phyloP scores from a whole-genome alignment of 2,113 vertebrate species.

The Isichthys henryi region DNA sequence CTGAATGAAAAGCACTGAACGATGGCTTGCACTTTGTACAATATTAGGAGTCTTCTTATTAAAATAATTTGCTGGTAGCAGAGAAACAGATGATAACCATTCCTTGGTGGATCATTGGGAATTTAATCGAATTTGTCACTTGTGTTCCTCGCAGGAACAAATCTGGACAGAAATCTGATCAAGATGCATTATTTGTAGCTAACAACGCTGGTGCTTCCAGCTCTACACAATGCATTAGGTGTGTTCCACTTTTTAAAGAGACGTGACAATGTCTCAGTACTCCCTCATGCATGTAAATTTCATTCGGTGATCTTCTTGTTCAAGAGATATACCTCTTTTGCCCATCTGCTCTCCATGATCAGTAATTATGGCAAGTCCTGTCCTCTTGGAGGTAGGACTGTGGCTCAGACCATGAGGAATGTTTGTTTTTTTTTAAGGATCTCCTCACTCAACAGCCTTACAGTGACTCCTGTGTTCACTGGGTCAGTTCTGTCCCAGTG shows the following conservation, averaged over 20 bases:
- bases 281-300: neutral
- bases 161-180: neutral
- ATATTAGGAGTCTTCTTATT: neutral
- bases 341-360: neutral
- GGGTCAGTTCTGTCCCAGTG: neutral
- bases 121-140: neutral
- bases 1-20: constrained; percentile 5
- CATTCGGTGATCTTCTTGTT: neutral
- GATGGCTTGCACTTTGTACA: constrained; percentile 18
- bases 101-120: neutral
- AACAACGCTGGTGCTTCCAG: neutral
- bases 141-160: neutral
- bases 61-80: neutral
- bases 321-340: no score
- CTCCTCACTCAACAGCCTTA: neutral
- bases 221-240: neutral
- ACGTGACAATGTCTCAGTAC: neutral
- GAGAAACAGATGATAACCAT: neutral
- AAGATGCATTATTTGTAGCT: neutral
- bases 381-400: neutral
- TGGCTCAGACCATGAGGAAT: neutral
- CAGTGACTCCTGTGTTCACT: neutral
- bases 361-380: neutral
- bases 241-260: neutral
- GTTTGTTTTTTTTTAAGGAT: neutral